Evolutionary conservation across 1,140 invertebrate species (phyloP), one percentile per base, ranked within the genome.

Genomic region (Tetramorium alpestre): DNA sequence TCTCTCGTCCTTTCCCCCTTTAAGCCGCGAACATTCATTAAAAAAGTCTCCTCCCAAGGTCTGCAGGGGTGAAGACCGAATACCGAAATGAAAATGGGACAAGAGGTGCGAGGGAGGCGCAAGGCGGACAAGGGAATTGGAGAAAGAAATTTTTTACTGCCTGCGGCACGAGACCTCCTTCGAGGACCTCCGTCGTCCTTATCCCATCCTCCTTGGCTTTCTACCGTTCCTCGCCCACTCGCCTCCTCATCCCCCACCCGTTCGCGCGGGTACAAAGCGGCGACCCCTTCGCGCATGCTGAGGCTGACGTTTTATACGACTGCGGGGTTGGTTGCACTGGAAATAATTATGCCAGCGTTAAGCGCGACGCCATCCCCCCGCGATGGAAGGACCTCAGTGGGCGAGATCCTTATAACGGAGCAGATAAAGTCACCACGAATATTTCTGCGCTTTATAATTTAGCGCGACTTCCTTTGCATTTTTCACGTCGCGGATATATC

Each of bases 21-120:
- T 47, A 72, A 82, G 62, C 78, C 78, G 58, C 78, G 78, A 87
- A 84, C 80, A 87, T 69, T 87, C 86, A 87, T 87, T 87, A 87
- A 87, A 87, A 82, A 87, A 87, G 86, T 84, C 86, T 87, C 54
- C 80, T 87, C 51, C 86, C 86, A 75, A 62, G 86, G 75, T 56
- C 41, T 75, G 41, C 56, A 41, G 80, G 54, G 54, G 80, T 60
- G 69, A 73, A 62, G 69, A 75, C 69, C 80, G 80, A 84, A 84
- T 75, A 84, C 80, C 62, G 58, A n/a, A 84, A 84, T 84, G 69
- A 84, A 84, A 84, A 87, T 82, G 69, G 80, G 69, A 84, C 69
- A 51, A 65, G 86, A 51, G 78, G 51, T 47, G 54, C 54, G 33
- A 51, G 73, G 51, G 44, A 25, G 33, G 13, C 41, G 25, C 25